phyloP scores from a whole-genome alignment of 2,888 invertebrate genomes.

The Hyppa rectilinea region DNA sequence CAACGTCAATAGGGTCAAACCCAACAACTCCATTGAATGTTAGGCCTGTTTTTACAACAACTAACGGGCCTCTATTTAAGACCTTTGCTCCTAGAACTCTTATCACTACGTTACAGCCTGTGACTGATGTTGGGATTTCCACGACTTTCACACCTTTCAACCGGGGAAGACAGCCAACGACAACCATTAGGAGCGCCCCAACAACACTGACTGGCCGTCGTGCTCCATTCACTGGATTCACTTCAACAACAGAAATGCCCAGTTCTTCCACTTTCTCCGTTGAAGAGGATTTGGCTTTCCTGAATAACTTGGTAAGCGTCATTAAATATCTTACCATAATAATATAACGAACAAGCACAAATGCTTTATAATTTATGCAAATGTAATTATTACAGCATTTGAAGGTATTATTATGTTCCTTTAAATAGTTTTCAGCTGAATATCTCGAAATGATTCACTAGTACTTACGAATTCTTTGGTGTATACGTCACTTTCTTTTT shows the following conservation, averaged over 20 bases:
- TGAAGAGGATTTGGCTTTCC: slow-evolving; percentile 91
- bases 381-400: neutral
- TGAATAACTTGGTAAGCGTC: slow-evolving; percentile 90
- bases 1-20: slow-evolving; percentile 81
- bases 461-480: no score
- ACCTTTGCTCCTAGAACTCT: slow-evolving; percentile 78
- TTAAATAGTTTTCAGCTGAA: neutral
- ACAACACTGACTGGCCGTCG: slow-evolving; percentile 73
- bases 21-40: slow-evolving; percentile 82
- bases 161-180: slow-evolving; percentile 75
- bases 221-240: slow-evolving; percentile 71
- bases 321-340: neutral
- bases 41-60: slow-evolving; percentile 82
- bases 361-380: no score
- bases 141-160: slow-evolving; percentile 82
- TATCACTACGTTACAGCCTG: slow-evolving; percentile 76
- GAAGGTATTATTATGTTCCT: neutral
- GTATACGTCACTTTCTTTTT: neutral
- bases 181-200: slow-evolving; percentile 71
- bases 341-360: neutral
- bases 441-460: neutral
- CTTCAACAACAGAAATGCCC: slow-evolving; percentile 83
- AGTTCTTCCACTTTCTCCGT: slow-evolving; percentile 88
- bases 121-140: slow-evolving; percentile 81
- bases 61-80: slow-evolving; percentile 73